Base-by-base conservation (phyloP, 2,888 invertebrate species). In the Nycteola revayana region DNA sequence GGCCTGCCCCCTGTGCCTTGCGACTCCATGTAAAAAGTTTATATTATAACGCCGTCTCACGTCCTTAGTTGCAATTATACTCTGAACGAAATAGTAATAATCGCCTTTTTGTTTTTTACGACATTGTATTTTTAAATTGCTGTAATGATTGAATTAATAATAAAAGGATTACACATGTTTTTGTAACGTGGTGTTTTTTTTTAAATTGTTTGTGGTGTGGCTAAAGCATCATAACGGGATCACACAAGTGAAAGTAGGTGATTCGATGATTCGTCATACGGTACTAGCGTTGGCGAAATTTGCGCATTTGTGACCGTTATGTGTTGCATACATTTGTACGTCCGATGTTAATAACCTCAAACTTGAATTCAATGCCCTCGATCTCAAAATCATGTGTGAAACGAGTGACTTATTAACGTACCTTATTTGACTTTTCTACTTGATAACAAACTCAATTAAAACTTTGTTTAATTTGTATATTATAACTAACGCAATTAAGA, bases 61-160 rank as follows among this genome's bases (percentile, higher is more conserved):
- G 68, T 73, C 75, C 71, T 84, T 75, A 81, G 77, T 86, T 84
- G 78, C 82, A 83, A 76, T 71, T 71, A 62, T 66, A 70, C 66
- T 64, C 76, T 65, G 78, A 83, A 81, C 77, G 80, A 84, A 81
- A 83, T 83, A 83, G 77, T 75, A 68, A 73, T 71, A 49, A 71
- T 68, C 62, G 62, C 54, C 53, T 65, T 62, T 76, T 77, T 73
- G 66, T 82, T 83, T 83, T 82, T 60, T 82, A 80, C 76, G 70
- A 84, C 78, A 81, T 75, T 75, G 75, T 76, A 76, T 75, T 77
- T 80, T 75, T 79, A 85, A 87, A 86, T 85, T 86, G 80, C 87
- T 86, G 85, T 82, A 83, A 78, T 83, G 66, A 78, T 77, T 77
- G 78, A 81, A 82, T 69, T 83, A 78, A 73, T 75, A 80, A 72